phyloP scores from a whole-genome alignment of 2,888 invertebrate species.

The Hydriomena furcata region DNA sequence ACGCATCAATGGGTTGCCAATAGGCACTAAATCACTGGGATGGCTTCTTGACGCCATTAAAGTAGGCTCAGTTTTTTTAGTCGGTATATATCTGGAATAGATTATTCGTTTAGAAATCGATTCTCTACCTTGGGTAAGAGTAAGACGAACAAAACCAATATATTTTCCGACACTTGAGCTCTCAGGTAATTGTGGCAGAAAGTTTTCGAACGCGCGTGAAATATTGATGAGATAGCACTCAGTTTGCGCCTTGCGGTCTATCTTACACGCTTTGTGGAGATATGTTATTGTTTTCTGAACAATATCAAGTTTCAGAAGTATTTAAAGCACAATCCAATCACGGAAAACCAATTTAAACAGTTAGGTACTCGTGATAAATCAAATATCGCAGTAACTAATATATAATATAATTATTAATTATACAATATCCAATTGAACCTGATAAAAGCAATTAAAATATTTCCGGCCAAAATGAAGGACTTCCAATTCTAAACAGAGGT shows the following conservation, averaged over 20 bases:
- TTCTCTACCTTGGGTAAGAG: slow-evolving; percentile 58
- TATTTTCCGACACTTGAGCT: slow-evolving; percentile 83
- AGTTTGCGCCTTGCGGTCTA: slow-evolving; percentile 43
- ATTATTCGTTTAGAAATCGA: slow-evolving; percentile 57
- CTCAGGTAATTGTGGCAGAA: slow-evolving; percentile 83
- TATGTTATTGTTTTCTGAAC: slow-evolving; percentile 15
- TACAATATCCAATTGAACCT: slow-evolving; percentile 5
- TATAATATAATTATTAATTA: background rate
- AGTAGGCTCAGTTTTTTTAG: slow-evolving; percentile 1
- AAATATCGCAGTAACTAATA: too few species aligned
- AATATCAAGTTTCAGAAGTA: too few species aligned
- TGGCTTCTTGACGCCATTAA: slow-evolving; percentile 3
- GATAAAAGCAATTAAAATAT: slow-evolving; percentile 22
- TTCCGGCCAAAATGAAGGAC: slow-evolving; percentile 19
- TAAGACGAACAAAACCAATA: slow-evolving; percentile 77
- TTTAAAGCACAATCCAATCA: too few species aligned
- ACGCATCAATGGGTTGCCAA: background rate
- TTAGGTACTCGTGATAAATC: too few species aligned
- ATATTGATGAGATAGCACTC: slow-evolving; percentile 69
- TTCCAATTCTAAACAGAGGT: slow-evolving; percentile 35
- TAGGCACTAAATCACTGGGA: slow-evolving; percentile 5
- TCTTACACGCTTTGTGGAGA: slow-evolving; percentile 15
- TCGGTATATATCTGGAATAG: slow-evolving; percentile 37
- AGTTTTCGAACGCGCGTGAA: slow-evolving; percentile 76
- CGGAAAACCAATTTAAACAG: too few species aligned